Evolutionary conservation across 2,888 invertebrate genomes (phyloP).

Genomic region (Drosophila silvestris): DNA sequence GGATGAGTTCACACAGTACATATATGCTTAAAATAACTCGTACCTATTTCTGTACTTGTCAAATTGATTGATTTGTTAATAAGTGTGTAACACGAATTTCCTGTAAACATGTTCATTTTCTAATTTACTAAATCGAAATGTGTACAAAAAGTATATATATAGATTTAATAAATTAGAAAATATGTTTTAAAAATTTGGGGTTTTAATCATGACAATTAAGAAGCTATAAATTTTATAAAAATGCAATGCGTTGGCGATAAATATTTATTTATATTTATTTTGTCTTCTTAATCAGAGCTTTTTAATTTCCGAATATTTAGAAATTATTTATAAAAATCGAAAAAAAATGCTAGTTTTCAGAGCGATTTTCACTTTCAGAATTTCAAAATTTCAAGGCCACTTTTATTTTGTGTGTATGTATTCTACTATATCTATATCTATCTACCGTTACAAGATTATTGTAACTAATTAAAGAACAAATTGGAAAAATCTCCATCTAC

Average conservation of each 20-base stretch:
- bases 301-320: too few relatives aligned
- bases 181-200: not conserved
- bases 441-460: not conserved
- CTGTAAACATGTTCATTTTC: not conserved
- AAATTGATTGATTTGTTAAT: conserved; percentile 1
- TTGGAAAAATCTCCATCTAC: not conserved
- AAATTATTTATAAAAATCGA: too few relatives aligned
- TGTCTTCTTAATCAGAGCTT: too few relatives aligned
- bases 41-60: not conserved
- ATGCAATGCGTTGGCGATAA: too few relatives aligned
- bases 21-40: not conserved
- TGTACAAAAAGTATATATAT: not conserved
- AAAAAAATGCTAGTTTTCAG: too few relatives aligned
- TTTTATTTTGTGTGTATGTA: not conserved
- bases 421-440: not conserved
- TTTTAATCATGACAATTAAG: not conserved
- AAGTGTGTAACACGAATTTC: not conserved
- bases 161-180: not conserved
- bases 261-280: too few relatives aligned
- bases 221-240: too few relatives aligned
- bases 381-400: not conserved
- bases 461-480: not conserved
- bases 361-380: not conserved
- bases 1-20: not conserved
- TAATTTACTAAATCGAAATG: not conserved